Evolutionary conservation across 2,888 invertebrate species (phyloP).

Genomic region (Heliconius charithonia): DNA sequence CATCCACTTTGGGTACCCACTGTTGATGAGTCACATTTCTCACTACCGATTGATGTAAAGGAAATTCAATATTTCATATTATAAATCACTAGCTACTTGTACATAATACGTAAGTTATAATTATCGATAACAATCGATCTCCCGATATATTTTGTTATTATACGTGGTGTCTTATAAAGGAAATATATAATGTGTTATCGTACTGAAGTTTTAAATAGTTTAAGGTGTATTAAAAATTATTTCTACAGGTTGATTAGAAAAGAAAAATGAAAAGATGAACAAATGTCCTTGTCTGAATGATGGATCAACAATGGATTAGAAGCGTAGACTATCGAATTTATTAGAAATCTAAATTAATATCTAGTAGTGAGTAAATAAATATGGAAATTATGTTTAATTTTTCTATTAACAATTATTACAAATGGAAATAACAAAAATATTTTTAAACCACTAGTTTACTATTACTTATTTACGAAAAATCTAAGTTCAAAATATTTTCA

Average conservation of each 20-base stretch:
- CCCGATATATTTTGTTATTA: neutral
- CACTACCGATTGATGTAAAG: conserved; percentile 12
- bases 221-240: neutral
- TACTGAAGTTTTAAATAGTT: neutral
- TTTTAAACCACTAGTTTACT: too few relatives aligned
- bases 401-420: too few relatives aligned
- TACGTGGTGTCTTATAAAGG: neutral
- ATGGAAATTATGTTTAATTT: too few relatives aligned
- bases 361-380: too few relatives aligned
- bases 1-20: neutral
- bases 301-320: too few relatives aligned
- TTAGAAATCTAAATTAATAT: too few relatives aligned
- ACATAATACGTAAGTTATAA: conserved; percentile 17
- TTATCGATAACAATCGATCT: conserved; percentile 24
- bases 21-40: neutral
- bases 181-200: neutral
- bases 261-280: too few relatives aligned
- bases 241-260: neutral
- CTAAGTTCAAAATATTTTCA: too few relatives aligned
- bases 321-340: too few relatives aligned
- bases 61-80: conserved; percentile 1
- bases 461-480: too few relatives aligned
- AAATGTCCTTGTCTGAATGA: too few relatives aligned
- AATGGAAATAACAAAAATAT: too few relatives aligned
- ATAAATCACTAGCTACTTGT: conserved; percentile 14